Conservation (phyloP, 1,140 invertebrate species). For the Oscheius sp. region DNA sequence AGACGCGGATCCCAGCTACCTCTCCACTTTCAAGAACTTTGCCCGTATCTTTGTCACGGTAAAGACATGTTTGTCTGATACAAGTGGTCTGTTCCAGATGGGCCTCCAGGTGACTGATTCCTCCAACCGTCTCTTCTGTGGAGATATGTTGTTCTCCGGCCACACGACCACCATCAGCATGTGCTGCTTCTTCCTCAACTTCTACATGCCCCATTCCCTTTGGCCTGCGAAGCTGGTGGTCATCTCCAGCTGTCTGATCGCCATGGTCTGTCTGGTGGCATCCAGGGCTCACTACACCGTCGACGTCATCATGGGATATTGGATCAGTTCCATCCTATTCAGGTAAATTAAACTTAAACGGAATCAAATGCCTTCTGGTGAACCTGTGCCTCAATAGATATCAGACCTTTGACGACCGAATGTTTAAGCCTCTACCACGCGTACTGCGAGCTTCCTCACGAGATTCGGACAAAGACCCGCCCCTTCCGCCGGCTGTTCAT, state of each 20-base stretch:
- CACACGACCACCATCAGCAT: constrained; percentile 17
- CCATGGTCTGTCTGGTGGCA: constrained; percentile 28
- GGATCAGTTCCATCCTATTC: constrained; percentile 29
- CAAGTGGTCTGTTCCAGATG: constrained; percentile 6
- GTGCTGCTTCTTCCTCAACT: constrained; percentile 35
- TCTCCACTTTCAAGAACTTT: not conserved
- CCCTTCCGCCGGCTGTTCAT: constrained; percentile 29
- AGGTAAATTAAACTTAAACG: constrained; percentile 4
- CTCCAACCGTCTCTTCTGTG: constrained; percentile 17
- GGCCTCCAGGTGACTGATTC: constrained; percentile 9
- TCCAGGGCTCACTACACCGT: constrained; percentile 35
- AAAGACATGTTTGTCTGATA: not conserved
- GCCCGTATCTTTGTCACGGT: not conserved
- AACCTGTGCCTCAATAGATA: too few species aligned
- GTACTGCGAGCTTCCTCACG: constrained; percentile 11
- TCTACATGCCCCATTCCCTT: constrained; percentile 29
- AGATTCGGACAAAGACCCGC: not conserved
- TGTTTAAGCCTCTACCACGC: constrained; percentile 34
- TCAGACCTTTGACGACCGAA: too few species aligned
- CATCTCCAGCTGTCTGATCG: constrained; percentile 16
- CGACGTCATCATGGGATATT: constrained; percentile 34
- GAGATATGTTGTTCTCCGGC: constrained; percentile 37
- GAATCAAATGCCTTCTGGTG: too few species aligned
- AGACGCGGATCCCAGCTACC: not conserved
- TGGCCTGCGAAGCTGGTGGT: constrained; percentile 23